A percentile compares a stretch with the other conserved stretches of the same genome.
Evolutionary conservation across 2,888 invertebrate genomes (phyloP).

Genomic region (Sarcophaga subvicina): DNA sequence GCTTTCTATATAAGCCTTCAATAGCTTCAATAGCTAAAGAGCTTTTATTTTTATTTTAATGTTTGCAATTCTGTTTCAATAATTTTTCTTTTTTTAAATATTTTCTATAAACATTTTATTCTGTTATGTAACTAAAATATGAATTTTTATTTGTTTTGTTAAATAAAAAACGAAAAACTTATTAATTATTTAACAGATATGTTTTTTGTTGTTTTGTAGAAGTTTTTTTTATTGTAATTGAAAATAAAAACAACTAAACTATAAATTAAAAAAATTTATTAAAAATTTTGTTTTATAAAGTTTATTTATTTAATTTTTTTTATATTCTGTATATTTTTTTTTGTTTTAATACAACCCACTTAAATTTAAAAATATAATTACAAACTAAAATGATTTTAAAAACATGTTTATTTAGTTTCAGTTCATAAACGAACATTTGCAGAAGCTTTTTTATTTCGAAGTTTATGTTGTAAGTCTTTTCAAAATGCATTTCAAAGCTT

Average conservation of each 20-base stretch:
- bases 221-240: conserved; percentile 15
- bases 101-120: not conserved
- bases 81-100: no score
- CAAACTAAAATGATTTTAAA: not conserved
- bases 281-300: conserved; percentile 9
- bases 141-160: not conserved
- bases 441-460: no score
- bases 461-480: no score
- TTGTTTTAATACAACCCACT: conserved; percentile 54
- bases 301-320: not conserved
- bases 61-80: not conserved
- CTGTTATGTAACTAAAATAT: not conserved
- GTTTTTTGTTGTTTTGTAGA: conserved; percentile 58
- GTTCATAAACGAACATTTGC: no score
- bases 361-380: conserved; percentile 18
- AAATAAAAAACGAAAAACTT: conserved; percentile 12
- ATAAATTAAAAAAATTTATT: conserved; percentile 12
- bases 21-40: conserved; percentile 23
- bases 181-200: conserved; percentile 52
- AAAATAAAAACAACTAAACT: conserved; percentile 39
- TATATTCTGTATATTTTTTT: not conserved
- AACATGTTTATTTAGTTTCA: not conserved
- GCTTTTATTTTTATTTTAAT: conserved; percentile 19
- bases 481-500: no score
- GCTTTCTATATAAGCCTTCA: not conserved